These are phyloP conservation scores for Tipula confusa DNA, from an alignment of 2,888 invertebrate genomes.

Conservation along the genomic window DNA sequence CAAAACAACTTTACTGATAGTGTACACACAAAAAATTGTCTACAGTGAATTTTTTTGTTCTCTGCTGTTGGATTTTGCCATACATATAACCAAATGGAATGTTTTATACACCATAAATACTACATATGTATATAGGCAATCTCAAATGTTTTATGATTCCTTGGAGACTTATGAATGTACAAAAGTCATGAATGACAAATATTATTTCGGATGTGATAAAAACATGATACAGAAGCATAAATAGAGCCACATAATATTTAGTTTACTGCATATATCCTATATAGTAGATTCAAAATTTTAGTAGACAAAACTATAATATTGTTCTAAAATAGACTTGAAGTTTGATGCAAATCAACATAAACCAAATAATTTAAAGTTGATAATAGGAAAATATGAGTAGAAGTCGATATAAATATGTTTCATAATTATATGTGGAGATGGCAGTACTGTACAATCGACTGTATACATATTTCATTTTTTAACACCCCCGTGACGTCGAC, in stretches of 20 bases:
- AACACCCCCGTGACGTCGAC: not conserved
- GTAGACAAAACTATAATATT: not conserved
- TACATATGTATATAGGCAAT: constrained; percentile 4
- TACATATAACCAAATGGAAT: not conserved
- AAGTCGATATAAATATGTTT: too few relatives aligned
- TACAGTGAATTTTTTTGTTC: not conserved
- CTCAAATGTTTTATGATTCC: constrained; percentile 30
- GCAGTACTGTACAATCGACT: not conserved
- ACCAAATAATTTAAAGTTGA: too few relatives aligned
- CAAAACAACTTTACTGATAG: constrained; percentile 20
- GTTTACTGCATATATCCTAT: not conserved
- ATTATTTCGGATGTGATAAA: constrained; percentile 29
- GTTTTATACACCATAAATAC: not conserved
- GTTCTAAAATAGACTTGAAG: not conserved
- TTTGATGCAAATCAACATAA: too few relatives aligned
- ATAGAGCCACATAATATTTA: too few relatives aligned
- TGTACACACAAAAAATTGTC: not conserved
- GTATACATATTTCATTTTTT: not conserved
- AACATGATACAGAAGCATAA: constrained; percentile 7
- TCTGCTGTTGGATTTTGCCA: not conserved
- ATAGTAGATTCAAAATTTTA: not conserved
- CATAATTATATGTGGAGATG: too few relatives aligned
- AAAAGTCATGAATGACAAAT: constrained; percentile 30
- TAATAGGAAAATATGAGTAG: too few relatives aligned
- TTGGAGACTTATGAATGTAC: constrained; percentile 26